Conservation (phyloP, 1,140 invertebrate species). For the Leptinotarsa texana region DNA sequence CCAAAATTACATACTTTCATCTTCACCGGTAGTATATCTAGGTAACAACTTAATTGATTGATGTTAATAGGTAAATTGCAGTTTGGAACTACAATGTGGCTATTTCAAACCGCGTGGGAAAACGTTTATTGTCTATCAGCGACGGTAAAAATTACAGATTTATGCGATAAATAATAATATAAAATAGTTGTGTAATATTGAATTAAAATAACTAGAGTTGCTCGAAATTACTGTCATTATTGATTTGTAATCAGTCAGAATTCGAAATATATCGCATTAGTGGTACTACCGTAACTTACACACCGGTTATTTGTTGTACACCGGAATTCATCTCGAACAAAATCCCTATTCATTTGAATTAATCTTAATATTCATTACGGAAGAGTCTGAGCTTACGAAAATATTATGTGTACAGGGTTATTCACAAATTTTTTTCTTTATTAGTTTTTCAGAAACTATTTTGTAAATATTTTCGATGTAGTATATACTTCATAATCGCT, state of each 20-base stretch:
- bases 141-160: neutral
- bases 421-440: too few species aligned
- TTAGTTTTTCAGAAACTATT: too few species aligned
- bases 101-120: neutral
- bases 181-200: neutral
- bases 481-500: too few species aligned
- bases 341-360: too few species aligned
- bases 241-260: neutral
- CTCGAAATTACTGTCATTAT: neutral
- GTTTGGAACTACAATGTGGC: neutral
- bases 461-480: too few species aligned
- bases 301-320: too few species aligned
- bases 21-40: neutral
- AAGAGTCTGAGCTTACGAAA: too few species aligned
- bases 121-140: neutral
- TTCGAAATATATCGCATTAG: too few species aligned
- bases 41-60: neutral
- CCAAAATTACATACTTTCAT: slow-evolving; percentile 5
- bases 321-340: too few species aligned
- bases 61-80: slow-evolving; percentile 6
- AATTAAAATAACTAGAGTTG: neutral
- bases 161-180: neutral
- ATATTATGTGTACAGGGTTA: too few species aligned
- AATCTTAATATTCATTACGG: too few species aligned
- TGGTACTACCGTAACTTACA: too few species aligned